phyloP scores from a whole-genome alignment of 2,113 vertebrate species.

The Amazona guildingii region DNA sequence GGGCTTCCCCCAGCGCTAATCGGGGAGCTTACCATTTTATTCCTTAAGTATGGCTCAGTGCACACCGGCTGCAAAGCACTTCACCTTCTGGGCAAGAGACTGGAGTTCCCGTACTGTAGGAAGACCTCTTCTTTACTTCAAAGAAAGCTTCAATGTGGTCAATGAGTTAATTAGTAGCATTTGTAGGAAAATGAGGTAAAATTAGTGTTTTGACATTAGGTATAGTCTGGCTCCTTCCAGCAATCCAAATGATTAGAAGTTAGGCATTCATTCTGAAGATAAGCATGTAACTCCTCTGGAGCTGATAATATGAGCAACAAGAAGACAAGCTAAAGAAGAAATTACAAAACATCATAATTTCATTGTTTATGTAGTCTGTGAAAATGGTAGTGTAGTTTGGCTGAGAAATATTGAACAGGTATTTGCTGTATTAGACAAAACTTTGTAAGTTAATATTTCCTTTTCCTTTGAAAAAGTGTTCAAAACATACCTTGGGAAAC shows the following conservation, averaged over 20 bases:
- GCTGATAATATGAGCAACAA: neutral
- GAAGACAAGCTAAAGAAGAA: neutral
- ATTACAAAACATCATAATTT: neutral
- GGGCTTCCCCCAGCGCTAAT: neutral
- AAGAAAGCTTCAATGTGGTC: neutral
- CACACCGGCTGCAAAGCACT: neutral
- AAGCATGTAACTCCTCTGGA: neutral
- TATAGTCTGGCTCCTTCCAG: neutral
- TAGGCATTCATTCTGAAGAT: neutral
- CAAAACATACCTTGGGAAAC: fast-evolving
- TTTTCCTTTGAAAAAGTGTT: neutral
- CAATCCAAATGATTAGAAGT: neutral
- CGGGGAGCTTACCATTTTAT: neutral
- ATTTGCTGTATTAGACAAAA: neutral
- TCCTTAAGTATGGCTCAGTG: neutral
- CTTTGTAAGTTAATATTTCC: neutral
- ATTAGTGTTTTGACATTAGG: neutral
- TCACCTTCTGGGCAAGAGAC: neutral
- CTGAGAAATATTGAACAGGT: neutral
- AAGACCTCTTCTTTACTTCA: neutral
- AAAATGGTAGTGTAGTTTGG: neutral
- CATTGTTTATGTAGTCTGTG: neutral
- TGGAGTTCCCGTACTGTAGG: neutral
- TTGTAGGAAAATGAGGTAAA: neutral
- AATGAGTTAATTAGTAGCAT: neutral